These are phyloP conservation scores for Athalia rosae DNA, from an alignment of 2,888 invertebrate species.

Conservation along the genomic window DNA sequence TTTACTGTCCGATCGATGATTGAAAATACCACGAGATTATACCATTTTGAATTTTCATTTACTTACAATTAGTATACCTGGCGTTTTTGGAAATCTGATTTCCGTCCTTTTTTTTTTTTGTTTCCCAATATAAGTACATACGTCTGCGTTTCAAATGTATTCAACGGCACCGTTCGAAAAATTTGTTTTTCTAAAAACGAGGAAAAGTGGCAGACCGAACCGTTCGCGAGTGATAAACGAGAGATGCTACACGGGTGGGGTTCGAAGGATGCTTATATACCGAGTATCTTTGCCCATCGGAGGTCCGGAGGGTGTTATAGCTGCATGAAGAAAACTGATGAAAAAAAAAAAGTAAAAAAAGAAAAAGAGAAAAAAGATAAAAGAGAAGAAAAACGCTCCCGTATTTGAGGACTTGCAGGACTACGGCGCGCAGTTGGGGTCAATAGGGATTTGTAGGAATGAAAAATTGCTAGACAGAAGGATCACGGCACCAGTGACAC, in stretches of 20 bases:
- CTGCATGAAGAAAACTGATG: too few relatives aligned
- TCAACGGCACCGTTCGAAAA: neutral
- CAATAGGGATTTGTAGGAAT: conserved; percentile 53
- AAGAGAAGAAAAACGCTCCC: neutral
- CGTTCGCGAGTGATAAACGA: conserved; percentile 29
- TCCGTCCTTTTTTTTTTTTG: too few relatives aligned
- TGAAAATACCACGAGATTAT: too few relatives aligned
- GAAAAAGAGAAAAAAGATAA: neutral
- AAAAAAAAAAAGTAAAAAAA: neutral
- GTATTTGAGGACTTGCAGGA: conserved; percentile 17
- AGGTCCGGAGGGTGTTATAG: conserved; percentile 20
- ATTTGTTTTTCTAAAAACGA: neutral
- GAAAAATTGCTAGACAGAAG: conserved; percentile 49
- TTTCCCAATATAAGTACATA: too few relatives aligned
- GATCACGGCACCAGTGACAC: conserved; percentile 16
- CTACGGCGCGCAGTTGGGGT: conserved; percentile 42
- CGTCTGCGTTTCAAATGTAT: neutral
- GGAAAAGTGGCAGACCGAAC: neutral
- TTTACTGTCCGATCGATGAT: neutral
- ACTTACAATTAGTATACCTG: too few relatives aligned
- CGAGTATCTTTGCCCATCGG: conserved; percentile 10
- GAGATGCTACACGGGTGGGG: conserved; percentile 10
- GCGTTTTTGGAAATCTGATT: too few relatives aligned
- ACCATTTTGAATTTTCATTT: too few relatives aligned
- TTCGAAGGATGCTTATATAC: neutral